A percentile compares a stretch with the other conserved stretches of the same genome.
Evolutionary conservation across 1,140 invertebrate genomes (phyloP).

Genomic region (Phthorimaea operculella): DNA sequence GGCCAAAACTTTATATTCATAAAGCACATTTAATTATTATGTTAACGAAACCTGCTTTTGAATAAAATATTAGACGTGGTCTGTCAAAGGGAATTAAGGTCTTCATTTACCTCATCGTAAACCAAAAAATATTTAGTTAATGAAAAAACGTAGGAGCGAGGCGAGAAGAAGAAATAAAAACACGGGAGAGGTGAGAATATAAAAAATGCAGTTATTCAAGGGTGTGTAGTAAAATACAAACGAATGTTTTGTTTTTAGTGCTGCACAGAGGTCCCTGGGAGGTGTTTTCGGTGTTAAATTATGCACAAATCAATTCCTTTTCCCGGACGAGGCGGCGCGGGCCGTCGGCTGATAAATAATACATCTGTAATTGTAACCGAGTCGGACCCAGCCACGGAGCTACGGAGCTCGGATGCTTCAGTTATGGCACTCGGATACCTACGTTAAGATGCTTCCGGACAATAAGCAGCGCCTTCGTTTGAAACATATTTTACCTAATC

Average conservation of each 20-base stretch:
- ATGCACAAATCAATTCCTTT: constrained; percentile 66
- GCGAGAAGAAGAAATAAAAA: constrained; percentile 3
- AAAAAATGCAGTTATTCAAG: constrained; percentile 54
- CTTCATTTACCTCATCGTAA: constrained; percentile 27
- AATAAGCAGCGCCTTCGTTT: too few species aligned
- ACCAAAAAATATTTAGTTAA: constrained; percentile 16
- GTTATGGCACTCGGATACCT: background rate
- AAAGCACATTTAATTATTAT: constrained; percentile 66
- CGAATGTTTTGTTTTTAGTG: constrained; percentile 64
- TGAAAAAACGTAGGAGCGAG: constrained; percentile 8
- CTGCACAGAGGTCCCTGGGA: constrained; percentile 45
- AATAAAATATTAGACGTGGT: constrained; percentile 60
- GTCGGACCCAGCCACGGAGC: constrained; percentile 2
- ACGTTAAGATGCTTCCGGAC: background rate
- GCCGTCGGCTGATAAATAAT: constrained; percentile 54
- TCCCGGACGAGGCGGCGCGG: constrained; percentile 33
- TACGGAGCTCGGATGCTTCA: background rate
- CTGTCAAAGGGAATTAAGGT: constrained; percentile 57
- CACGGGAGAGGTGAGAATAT: constrained; percentile 21
- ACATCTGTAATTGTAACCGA: constrained; percentile 59
- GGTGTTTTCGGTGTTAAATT: constrained; percentile 62
- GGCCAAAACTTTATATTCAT: constrained; percentile 62
- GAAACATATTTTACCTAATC: too few species aligned
- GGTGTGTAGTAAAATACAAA: constrained; percentile 59
- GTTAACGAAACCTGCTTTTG: constrained; percentile 63